Evolutionary conservation across 1,140 invertebrate genomes (phyloP).

Genomic region (Macrobrachium nipponense): DNA sequence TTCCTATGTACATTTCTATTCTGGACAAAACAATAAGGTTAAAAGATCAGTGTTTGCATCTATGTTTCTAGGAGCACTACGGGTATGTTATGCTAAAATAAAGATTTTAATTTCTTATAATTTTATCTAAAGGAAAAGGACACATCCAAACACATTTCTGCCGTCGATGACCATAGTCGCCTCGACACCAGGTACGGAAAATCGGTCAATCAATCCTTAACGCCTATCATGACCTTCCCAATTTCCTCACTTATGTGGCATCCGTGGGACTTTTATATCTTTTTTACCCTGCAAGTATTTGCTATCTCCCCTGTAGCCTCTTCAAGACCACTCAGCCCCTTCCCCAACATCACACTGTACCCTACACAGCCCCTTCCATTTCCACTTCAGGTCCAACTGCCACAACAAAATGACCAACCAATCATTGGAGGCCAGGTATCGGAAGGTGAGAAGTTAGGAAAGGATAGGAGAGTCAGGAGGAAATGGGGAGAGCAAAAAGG

Average conservation of each 20-base stretch:
- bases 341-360: not conserved
- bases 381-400: not conserved
- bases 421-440: constrained; percentile 59
- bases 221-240: not conserved
- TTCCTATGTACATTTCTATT: no score
- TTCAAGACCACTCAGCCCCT: not conserved
- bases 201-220: no score
- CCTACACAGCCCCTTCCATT: not conserved
- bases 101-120: no score
- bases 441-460: not conserved
- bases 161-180: no score
- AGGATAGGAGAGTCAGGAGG: not conserved
- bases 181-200: no score
- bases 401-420: constrained; percentile 58
- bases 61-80: no score
- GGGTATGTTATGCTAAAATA: no score
- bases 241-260: no score
- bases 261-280: not conserved
- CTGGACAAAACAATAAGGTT: no score
- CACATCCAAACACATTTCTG: no score
- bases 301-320: not conserved
- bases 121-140: no score
- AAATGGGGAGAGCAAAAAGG: not conserved
- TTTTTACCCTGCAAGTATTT: not conserved
- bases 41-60: no score